Base-by-base conservation (phyloP, 2,888 invertebrate genomes). In the Hetaerina titia region DNA sequence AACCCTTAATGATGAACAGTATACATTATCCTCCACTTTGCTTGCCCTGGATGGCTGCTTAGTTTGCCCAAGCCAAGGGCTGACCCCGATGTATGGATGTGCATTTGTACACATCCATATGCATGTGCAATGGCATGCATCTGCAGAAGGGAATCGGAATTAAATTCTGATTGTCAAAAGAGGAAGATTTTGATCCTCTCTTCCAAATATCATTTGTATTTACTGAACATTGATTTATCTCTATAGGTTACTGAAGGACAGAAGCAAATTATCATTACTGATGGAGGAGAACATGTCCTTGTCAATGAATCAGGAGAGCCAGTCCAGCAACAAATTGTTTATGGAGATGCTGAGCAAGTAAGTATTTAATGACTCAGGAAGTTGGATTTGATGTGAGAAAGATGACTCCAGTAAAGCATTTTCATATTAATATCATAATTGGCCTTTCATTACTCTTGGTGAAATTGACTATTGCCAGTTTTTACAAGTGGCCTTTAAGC, bases 301-400 rank as follows among this genome's bases (percentile, higher is more conserved):
- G 64, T 95, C 13, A 89, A 95, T 89, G 95, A 95, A 69, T 89
- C 69, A 56, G 92, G 92, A 92, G 92, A 92, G 9, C 92, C 45
- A 56, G 92, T 89, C 22, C 95, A 95, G 25, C 95, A 95, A 89
- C 95, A 95, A 56, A 69, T 95, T 89, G 69, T 95, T 0, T 89
- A 89, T 95, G 95, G 95, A 45, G 95, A 95, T 88, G 88, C 95
- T 89, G 95, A 89, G n/a, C 95, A 95, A 69, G 95, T 95, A 89
- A 60, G 89, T 95, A 17, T n/a, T n/a, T 17, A 58, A 4, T 69
- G 31, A 45, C 45, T 45, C 45, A 4, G 45, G 45, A 45, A 45
- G 74, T 25, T 1, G 31, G 0, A 87, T 11, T 17, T 9, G 25
- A 87, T 87, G 87, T 87, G 9, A 5, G 17, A 8, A n/a, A 87